Percentiles rank a stretch among this genome's conserved stretches.
Evolutionary conservation across 2,888 invertebrate genomes (phyloP).

Genomic region (Platycnemis pennipes): DNA sequence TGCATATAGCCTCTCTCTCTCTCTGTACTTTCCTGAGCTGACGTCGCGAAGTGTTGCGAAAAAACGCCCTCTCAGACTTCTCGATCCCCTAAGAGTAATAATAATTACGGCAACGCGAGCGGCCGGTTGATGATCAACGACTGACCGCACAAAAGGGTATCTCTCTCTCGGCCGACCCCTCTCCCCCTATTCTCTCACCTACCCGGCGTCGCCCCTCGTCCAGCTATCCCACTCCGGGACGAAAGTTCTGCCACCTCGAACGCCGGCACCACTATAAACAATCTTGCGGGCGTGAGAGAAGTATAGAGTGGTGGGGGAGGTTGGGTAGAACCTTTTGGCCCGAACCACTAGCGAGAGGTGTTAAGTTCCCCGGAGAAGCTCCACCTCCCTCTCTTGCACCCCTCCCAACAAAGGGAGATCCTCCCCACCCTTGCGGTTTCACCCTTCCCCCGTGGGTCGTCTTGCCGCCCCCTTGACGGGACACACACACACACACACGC

Average conservation of each 20-base stretch:
- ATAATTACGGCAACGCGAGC: slow-evolving; percentile 27
- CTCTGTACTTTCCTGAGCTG: background rate
- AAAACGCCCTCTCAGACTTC: background rate
- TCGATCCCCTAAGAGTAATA: background rate
- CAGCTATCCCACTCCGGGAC: background rate
- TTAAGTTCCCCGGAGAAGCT: slow-evolving; percentile 51
- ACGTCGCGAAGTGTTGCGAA: slow-evolving; percentile 30
- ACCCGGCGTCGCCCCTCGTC: background rate
- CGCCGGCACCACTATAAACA: background rate
- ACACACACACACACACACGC: too few species aligned
- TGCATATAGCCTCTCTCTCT: too few species aligned
- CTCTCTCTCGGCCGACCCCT: background rate
- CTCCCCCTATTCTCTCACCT: background rate
- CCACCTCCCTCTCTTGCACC: background rate
- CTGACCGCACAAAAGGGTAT: background rate
- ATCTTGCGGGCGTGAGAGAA: slow-evolving; percentile 3
- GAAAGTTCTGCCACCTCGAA: background rate
- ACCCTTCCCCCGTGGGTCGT: background rate
- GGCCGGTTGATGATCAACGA: slow-evolving; percentile 31
- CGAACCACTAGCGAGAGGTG: slow-evolving; percentile 38
- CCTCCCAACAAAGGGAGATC: background rate
- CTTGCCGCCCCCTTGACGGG: background rate
- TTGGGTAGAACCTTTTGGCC: background rate
- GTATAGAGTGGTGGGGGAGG: too few species aligned
- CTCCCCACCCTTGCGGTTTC: background rate